These are phyloP conservation scores for Acanthaster planci DNA, from an alignment of 35 echinoderm and acorn worm genomes.

Conservation along the genomic window DNA sequence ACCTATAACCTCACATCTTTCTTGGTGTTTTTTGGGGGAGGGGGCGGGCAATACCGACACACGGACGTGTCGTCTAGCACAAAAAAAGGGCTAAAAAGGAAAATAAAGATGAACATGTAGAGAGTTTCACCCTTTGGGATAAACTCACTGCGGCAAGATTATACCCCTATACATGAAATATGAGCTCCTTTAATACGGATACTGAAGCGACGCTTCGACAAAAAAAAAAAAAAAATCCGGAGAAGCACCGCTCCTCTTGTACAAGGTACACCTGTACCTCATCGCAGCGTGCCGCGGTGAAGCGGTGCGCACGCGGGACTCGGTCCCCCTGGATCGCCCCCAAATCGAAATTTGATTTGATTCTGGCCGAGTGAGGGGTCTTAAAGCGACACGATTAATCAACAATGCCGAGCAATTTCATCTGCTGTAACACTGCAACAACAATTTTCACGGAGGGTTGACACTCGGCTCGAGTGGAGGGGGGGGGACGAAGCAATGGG, in stretches of 20 bases:
- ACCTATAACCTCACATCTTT: not conserved
- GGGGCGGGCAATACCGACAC: not conserved
- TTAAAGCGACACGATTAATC: slow-evolving; percentile 33
- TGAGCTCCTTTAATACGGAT: not conserved
- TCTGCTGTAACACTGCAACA: slow-evolving; percentile 10
- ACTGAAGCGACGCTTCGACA: slow-evolving; percentile 1
- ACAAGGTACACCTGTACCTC: not conserved
- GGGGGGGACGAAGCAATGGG: not conserved
- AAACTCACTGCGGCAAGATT: slow-evolving; percentile 13
- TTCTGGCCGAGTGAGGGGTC: not conserved
- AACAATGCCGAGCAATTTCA: slow-evolving; percentile 24
- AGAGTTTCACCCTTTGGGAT: not conserved
- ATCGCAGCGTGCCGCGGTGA: slow-evolving; percentile 11
- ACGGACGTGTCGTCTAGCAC: not conserved
- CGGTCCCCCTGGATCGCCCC: not conserved
- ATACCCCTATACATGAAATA: slow-evolving; percentile 10
- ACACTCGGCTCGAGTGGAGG: not conserved
- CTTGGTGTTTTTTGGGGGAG: not conserved
- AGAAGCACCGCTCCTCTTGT: not conserved
- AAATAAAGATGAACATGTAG: not conserved
- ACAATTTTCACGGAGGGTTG: slow-evolving; percentile 28
- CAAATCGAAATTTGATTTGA: slow-evolving; percentile 31
- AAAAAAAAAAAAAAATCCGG: not conserved
- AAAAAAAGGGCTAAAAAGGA: too few relatives aligned
- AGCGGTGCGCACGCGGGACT: not conserved